Evolutionary conservation across 2,888 invertebrate species (phyloP).

Genomic region (Xylota sylvarum): DNA sequence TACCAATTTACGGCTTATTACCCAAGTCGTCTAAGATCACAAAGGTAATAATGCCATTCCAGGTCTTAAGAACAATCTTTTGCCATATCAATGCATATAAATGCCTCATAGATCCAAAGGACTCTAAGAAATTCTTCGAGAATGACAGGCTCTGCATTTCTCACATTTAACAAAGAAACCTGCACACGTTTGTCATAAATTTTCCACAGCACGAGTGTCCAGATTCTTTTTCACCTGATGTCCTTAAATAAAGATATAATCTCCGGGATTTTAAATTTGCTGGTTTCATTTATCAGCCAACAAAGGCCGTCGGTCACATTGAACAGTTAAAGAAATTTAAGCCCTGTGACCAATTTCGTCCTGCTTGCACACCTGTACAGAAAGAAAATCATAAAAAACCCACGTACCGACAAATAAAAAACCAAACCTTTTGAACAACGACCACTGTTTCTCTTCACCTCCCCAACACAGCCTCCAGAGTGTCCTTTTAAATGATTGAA

Average conservation of each 20-base stretch:
- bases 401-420: constrained; percentile 19
- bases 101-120: no score
- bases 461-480: not conserved
- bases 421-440: constrained; percentile 16
- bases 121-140: no score
- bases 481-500: constrained; percentile 45
- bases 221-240: not conserved
- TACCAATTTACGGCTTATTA: no score
- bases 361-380: not conserved
- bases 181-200: no score
- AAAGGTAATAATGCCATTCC: no score
- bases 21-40: no score
- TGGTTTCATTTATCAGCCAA: constrained; percentile 10
- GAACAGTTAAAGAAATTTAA: not conserved
- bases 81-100: no score
- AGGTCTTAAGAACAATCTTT: no score
- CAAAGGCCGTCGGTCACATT: constrained; percentile 8
- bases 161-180: no score
- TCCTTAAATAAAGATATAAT: not conserved
- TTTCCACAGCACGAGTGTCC: not conserved
- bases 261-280: not conserved
- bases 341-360: not conserved
- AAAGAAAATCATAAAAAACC: not conserved
- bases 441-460: constrained; percentile 7
- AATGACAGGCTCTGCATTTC: no score